Conservation (phyloP, 1,140 invertebrate species). For the Zaprionus lachaisei region DNA sequence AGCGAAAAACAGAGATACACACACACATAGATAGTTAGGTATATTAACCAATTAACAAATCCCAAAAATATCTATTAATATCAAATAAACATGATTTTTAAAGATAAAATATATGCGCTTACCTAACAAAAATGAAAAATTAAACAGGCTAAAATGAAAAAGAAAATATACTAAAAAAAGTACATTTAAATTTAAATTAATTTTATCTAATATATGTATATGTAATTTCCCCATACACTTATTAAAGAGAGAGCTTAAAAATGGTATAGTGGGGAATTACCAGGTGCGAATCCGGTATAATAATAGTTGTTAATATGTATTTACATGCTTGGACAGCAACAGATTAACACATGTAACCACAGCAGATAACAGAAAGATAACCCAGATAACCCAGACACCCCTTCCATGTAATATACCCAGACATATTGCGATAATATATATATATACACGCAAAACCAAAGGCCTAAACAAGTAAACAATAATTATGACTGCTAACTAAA, state of each 20-base stretch:
- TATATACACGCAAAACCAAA: conserved; percentile 24
- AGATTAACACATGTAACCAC: neutral
- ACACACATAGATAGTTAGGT: conserved; percentile 61
- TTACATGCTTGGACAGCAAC: conserved; percentile 53
- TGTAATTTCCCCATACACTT: conserved; percentile 60
- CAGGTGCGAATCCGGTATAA: conserved; percentile 30
- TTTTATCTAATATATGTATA: conserved; percentile 35
- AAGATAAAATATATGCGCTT: conserved; percentile 52
- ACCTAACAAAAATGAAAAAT: conserved; percentile 34
- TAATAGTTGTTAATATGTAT: conserved; percentile 65
- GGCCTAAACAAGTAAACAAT: conserved; percentile 40
- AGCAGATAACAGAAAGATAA: neutral
- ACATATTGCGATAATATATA: conserved; percentile 13
- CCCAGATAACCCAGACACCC: neutral
- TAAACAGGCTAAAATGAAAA: conserved; percentile 19
- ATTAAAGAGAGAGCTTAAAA: conserved; percentile 69
- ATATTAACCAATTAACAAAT: conserved; percentile 74
- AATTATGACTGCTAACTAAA: conserved; percentile 69
- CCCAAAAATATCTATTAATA: conserved; percentile 58
- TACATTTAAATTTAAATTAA: conserved; percentile 36
- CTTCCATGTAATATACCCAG: conserved; percentile 31
- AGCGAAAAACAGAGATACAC: neutral
- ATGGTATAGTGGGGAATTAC: conserved; percentile 6
- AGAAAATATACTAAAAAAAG: conserved; percentile 13
- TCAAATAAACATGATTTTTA: conserved; percentile 72